These are phyloP conservation scores for Halcyon badia DNA, from an alignment of 2,797 vertebrate species.

Conservation along the genomic window DNA sequence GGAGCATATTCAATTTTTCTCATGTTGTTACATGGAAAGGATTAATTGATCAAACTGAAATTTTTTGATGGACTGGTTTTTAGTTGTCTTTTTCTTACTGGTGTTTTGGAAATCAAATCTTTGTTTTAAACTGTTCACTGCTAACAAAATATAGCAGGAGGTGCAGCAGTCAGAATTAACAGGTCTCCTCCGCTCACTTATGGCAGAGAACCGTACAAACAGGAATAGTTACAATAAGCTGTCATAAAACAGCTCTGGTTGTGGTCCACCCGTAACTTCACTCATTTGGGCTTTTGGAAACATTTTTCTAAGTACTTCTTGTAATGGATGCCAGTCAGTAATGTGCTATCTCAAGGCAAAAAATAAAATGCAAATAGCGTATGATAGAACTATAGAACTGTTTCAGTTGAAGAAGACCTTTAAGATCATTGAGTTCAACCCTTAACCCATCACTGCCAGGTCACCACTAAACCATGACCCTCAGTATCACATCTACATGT, in stretches of 20 bases:
- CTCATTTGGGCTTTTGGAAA: background rate
- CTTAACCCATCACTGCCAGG: background rate
- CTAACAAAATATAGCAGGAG: background rate
- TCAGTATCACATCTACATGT: background rate
- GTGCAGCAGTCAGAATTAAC: background rate
- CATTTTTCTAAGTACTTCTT: background rate
- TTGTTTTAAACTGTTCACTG: background rate
- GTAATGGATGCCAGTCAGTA: background rate
- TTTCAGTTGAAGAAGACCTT: background rate
- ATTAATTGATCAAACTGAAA: background rate
- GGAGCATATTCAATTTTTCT: background rate
- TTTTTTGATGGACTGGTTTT: background rate
- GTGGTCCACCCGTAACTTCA: rapidly evolving
- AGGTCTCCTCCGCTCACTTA: background rate
- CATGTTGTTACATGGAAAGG: background rate
- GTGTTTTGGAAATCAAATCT: background rate
- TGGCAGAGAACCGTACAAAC: background rate
- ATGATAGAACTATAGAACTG: background rate
- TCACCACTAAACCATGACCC: background rate
- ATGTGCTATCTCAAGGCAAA: background rate
- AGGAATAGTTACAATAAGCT: background rate
- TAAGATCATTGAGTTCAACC: background rate
- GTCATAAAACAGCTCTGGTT: background rate
- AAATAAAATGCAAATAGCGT: background rate
- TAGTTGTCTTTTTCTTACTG: no score